Base-by-base conservation (phyloP, 2,797 vertebrate genomes). In the Setipinna tenuifilis region DNA sequence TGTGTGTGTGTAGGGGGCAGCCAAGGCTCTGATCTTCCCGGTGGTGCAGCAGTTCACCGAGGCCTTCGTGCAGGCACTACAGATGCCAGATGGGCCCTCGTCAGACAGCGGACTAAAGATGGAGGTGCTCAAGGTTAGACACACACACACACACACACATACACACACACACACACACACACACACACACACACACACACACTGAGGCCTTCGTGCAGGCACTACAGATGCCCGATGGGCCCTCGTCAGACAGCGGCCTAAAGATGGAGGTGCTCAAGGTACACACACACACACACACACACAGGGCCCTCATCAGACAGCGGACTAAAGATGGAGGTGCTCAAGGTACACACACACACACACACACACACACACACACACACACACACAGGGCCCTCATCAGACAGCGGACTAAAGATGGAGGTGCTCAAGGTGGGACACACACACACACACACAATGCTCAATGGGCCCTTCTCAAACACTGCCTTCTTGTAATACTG, bases 31-130 rank as follows among this genome's bases (percentile, higher is more conserved):
- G 89, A 98, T 99, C 88, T 98, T 99, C 82, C 98, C 98, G 0
- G 97, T 99, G 92, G 98, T 99, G 88, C 98, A 99, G 94, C 98
- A 99, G 95, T 99, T 99, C 93, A 99, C 98, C 0, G 97, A 97
- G 91, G 98, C 98, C 0, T 99, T 99, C 90, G 96, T 99, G 83
- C 98, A 99, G 91, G 98, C 98, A 9, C 93, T 99, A 62, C 98
- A 99, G 92, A 97, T 99, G 94, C 98, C 98, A 2, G 98, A 99
- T 23, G 98, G 98, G 44, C 96, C 96, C 14, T 96, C 97, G 0
- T 99, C 98, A 0, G 98, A 99, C 90, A 99, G 98, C 0, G 98
- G 98, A 1, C 96, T 99, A 75, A 99, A 99, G 92, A 99, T 99
- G 98, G 98, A 99, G 82, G 98, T 99, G 82, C 94, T 99, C 44